Evolutionary conservation across 1,140 invertebrate genomes (phyloP), one percentile per base, ranked within the genome.

Genomic region (Mactra quadrangularis): DNA sequence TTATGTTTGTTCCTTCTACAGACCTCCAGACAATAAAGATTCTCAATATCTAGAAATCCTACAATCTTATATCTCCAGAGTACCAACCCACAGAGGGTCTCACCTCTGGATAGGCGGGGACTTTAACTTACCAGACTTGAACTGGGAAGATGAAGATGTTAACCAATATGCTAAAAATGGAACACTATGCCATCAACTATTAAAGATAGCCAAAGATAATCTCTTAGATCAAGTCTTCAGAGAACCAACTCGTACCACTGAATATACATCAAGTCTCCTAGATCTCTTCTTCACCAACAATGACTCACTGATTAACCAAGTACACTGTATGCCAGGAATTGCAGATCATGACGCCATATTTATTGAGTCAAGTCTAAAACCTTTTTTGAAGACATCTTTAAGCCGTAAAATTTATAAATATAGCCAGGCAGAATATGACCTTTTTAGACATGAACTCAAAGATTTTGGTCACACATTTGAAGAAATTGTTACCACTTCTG

Each of bases 281-380:
- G 74, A 76, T 27, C 15, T 76, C 9, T 75, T 84, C 41, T 77
- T 77, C 31, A 77, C 66, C 11, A 77, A 57, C 29, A 84, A 84
- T 38, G 35, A 29, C 4, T 31, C 75, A 11, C 57, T 84, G 17
- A 38, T 84, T n/a, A 84, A 77, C 53, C 76, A 62, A 45, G 13
- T 9, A n/a, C 41, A 84, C 29, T 0, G 74, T 60, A 33, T 57
- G 72, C 11, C 75, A 84, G n/a, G 52, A n/a, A n/a, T n/a, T n/a
- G n/a, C n/a, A n/a, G n/a, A n/a, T n/a, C n/a, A n/a, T n/a, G n/a
- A n/a, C n/a, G n/a, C n/a, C n/a, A n/a, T n/a, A n/a, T n/a, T n/a
- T n/a, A n/a, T n/a, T n/a, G n/a, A n/a, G n/a, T n/a, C 83, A 2
- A 84, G 68, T 31, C 55, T 78, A 17, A 47, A 68, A 17, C 83